Evolutionary conservation across 2,888 invertebrate species (phyloP), one percentile per base, ranked within the genome.

Genomic region (Stenoptilia bipunctidactyla): DNA sequence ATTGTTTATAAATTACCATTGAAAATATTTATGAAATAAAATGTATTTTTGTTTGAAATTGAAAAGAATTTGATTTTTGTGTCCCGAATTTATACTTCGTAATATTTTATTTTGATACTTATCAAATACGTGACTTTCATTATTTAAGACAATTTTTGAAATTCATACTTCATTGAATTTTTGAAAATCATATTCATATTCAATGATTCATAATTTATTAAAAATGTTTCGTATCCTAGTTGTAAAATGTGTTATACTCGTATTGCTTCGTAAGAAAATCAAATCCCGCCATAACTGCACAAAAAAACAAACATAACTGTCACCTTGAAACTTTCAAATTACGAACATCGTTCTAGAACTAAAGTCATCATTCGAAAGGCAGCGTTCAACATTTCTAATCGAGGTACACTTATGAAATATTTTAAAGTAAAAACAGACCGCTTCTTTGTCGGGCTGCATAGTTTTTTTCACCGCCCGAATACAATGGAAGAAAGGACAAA

Each of bases 401-500:
- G 55, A 52, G 51, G 63, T 76, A 70, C 73, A 72, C 63, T 75
- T 76, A 76, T 73, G 74, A 74, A 61, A 56, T 59, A 73, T 71
- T 51, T 50, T 40, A 43, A 20, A 47, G 43, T 53, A 76, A 76
- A 77, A 77, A 73, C 66, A 41, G 27, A 38, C 62, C 60, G 64
- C 65, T 76, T 76, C 74, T 77, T 76, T 76, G 76, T 75, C 72
- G 75, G 74, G 53, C 59, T 50, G 44, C 53, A 43, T 52, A 33
- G 48, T 54, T 74, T 80, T 79, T 79, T 74, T 66, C 52, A 44
- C 40, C 39, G 30, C 15, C 37, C 43, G 61, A 72, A 76, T 60
- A 79, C 79, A 80, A 79, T 77, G 74, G 68, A 36, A 49, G 54
- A 48, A 44, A 51, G 66, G 69, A 74, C 76, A 75, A 77, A 77